These are phyloP conservation scores for human (Homo sapiens) DNA, from an alignment of 2,113 vertebrate genomes.

Conservation along the genomic window DNA sequence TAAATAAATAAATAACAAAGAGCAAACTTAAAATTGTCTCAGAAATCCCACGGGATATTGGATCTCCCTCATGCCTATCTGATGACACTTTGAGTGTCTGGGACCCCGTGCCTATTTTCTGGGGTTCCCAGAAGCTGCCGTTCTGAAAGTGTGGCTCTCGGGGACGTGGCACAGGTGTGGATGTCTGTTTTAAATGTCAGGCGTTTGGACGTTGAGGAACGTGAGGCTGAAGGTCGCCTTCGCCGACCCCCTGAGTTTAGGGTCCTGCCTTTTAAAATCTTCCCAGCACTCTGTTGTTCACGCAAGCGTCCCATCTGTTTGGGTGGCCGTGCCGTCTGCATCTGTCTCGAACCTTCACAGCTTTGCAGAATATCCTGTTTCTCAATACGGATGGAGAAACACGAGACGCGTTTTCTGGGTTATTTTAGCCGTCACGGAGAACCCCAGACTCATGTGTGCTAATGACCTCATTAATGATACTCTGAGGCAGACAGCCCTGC, in stretches of 20 bases:
- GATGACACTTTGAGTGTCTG: accelerated
- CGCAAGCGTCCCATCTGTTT: accelerated
- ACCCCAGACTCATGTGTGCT: accelerated
- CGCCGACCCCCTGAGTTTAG: accelerated
- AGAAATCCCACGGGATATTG: accelerated
- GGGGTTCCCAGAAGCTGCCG: too few relatives aligned
- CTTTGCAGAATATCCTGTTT: accelerated
- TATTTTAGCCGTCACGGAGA: accelerated
- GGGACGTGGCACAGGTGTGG: accelerated
- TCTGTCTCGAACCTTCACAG: accelerated
- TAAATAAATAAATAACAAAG: too few relatives aligned
- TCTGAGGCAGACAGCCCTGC: accelerated
- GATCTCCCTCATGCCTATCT: not conserved
- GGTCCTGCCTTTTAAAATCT: accelerated
- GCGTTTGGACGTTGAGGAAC: accelerated
- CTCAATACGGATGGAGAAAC: accelerated
- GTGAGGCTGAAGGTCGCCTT: accelerated
- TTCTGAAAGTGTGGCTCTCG: accelerated
- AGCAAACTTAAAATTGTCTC: accelerated
- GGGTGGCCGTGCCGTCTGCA: accelerated
- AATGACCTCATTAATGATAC: not conserved
- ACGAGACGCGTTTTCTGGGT: accelerated
- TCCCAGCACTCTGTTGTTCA: accelerated
- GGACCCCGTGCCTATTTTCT: too few relatives aligned
- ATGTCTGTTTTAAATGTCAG: accelerated